These are phyloP conservation scores for Acrobasis repandana DNA, from an alignment of 2,888 invertebrate genomes.

Conservation along the genomic window DNA sequence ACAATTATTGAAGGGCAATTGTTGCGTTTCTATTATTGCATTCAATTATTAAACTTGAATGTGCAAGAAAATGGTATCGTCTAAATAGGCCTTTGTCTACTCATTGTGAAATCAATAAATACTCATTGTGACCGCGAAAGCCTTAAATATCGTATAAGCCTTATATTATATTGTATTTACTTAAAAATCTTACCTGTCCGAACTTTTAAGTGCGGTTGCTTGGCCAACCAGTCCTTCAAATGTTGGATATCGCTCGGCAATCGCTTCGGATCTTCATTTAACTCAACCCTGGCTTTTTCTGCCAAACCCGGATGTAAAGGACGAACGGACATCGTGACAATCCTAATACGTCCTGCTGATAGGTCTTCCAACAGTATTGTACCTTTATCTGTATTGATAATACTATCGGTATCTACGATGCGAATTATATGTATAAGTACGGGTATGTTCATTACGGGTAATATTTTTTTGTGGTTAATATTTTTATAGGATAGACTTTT, in stretches of 20 bases:
- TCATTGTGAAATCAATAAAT: no score
- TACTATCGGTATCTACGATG: neutral
- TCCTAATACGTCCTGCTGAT: neutral
- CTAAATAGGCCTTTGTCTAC: no score
- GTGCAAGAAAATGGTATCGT: no score
- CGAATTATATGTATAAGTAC: neutral
- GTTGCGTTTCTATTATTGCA: no score
- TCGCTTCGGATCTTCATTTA: slow-evolving; percentile 74
- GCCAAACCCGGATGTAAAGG: slow-evolving; percentile 42
- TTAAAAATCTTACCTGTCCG: slow-evolving; percentile 21
- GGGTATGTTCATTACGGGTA: neutral
- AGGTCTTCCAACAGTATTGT: neutral
- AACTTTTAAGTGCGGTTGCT: slow-evolving; percentile 69
- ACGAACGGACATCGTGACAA: slow-evolving; percentile 40
- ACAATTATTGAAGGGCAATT: no score
- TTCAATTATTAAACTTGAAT: no score
- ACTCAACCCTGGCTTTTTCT: slow-evolving; percentile 63
- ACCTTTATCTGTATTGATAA: neutral
- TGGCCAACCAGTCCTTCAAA: slow-evolving; percentile 76
- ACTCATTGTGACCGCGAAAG: no score
- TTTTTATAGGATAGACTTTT: no score
- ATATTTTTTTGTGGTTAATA: no score
- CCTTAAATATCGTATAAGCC: no score
- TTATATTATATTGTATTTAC: neutral
- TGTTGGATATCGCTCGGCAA: slow-evolving; percentile 64